These are phyloP conservation scores for Microctonus aethiopoides DNA, from an alignment of 2,888 invertebrate genomes.

Conservation along the genomic window DNA sequence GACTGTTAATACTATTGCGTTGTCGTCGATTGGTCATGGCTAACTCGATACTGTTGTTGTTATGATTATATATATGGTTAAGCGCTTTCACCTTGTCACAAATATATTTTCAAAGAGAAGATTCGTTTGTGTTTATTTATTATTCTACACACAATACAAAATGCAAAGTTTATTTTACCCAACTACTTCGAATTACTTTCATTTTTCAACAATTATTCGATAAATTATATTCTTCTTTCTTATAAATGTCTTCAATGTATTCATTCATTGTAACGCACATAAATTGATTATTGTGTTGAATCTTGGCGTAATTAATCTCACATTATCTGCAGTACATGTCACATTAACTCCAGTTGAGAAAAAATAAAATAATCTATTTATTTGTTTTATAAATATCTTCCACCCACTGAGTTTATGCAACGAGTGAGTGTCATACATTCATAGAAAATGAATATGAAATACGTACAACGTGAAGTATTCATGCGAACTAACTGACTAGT, in stretches of 20 bases:
- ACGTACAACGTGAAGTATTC: conserved; percentile 10
- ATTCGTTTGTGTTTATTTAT: conserved; percentile 28
- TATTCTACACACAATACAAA: background rate
- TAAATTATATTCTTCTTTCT: no score
- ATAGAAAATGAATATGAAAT: background rate
- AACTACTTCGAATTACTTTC: background rate
- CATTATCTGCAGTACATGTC: background rate
- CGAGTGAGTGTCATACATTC: background rate
- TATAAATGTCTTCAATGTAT: background rate
- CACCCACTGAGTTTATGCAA: background rate
- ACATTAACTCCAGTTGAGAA: background rate
- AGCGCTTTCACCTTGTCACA: conserved; percentile 30
- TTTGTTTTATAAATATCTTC: background rate
- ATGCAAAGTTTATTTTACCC: background rate
- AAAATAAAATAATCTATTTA: background rate
- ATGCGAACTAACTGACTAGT: conserved; percentile 43
- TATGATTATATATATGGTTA: conserved; percentile 18
- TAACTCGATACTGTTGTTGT: conserved; percentile 27
- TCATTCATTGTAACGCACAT: no score
- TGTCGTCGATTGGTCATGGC: conserved; percentile 28
- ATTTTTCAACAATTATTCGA: no score
- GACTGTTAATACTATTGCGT: conserved; percentile 16
- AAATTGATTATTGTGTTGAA: background rate
- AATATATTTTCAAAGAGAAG: conserved; percentile 8
- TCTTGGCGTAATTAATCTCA: background rate